A percentile compares a stretch with the other conserved stretches of the same genome.
Evolutionary conservation across 30 jellyfish, hydroid and myxozoan species (phyloP).

Genomic region (Aurelia sp.): DNA sequence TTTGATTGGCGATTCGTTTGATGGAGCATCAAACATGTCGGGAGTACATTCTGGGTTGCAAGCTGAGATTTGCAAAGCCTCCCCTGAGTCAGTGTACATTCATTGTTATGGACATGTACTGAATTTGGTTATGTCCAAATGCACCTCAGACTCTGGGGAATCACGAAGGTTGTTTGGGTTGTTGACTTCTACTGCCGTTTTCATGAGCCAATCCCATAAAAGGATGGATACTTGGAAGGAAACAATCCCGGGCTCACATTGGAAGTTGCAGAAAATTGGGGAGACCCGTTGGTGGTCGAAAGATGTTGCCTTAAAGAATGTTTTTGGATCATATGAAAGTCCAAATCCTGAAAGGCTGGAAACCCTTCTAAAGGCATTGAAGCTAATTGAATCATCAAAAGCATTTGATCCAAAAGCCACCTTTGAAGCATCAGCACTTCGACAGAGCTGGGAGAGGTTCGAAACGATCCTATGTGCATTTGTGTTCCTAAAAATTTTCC

Average conservation of each 20-base stretch:
- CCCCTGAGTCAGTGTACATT: background rate
- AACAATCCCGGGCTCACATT: background rate
- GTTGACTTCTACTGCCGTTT: too few species aligned
- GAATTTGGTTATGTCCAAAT: background rate
- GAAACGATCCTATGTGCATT: conserved; percentile 48
- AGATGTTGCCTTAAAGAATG: conserved; percentile 17
- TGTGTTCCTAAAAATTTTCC: conserved; percentile 19
- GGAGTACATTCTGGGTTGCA: conserved; percentile 2
- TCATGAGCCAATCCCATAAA: conserved; percentile 18
- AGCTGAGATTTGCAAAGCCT: conserved; percentile 12
- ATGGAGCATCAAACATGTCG: conserved; percentile 43
- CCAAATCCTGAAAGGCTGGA: background rate
- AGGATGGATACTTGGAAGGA: conserved; percentile 33
- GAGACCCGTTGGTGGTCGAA: conserved; percentile 48
- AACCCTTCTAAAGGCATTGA: too few species aligned
- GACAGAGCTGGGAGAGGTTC: conserved; percentile 25
- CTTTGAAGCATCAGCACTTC: conserved; percentile 38
- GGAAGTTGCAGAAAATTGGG: conserved; percentile 36
- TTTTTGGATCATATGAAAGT: conserved; percentile 18
- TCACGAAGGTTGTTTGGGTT: too few species aligned
- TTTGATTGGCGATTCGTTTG: conserved; percentile 36
- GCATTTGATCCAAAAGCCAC: conserved; percentile 21
- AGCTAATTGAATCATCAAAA: background rate
- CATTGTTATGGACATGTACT: conserved; percentile 27
- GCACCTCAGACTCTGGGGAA: background rate